These are phyloP conservation scores for Hybognathus amarus DNA, from an alignment of 2,797 vertebrate genomes.

Conservation along the genomic window DNA sequence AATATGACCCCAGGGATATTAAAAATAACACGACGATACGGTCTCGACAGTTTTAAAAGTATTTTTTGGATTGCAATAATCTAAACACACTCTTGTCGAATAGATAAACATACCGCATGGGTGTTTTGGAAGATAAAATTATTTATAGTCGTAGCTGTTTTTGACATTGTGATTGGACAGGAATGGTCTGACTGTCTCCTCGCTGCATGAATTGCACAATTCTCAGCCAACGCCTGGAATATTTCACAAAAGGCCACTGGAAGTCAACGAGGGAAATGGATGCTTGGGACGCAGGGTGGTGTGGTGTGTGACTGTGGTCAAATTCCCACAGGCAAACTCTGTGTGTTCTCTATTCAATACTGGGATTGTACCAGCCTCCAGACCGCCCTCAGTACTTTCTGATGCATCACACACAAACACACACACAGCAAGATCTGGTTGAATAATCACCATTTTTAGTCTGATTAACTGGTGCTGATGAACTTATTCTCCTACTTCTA, in stretches of 20 bases:
- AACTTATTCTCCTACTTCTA: background rate
- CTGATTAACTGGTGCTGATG: background rate
- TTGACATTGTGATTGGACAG: conserved; percentile 54
- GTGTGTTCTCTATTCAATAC: conserved; percentile 24
- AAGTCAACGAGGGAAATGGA: conserved; percentile 36
- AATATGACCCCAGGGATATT: conserved; percentile 32
- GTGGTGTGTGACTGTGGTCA: conserved; percentile 32
- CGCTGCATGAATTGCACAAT: conserved; percentile 61
- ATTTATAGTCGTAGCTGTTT: conserved; percentile 58
- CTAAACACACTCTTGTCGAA: background rate
- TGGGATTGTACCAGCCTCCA: background rate
- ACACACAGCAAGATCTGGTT: background rate
- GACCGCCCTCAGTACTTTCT: conserved; percentile 6
- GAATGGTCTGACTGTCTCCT: conserved; percentile 58
- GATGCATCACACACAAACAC: background rate
- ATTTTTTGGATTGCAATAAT: conserved; percentile 22
- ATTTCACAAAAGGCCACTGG: conserved; percentile 56
- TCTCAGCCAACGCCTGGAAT: conserved; percentile 72
- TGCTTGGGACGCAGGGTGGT: conserved; percentile 39
- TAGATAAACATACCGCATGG: background rate
- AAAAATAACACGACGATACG: conserved; percentile 35
- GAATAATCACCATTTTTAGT: background rate
- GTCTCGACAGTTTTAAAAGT: conserved; percentile 8
- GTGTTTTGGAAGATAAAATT: conserved; percentile 52
- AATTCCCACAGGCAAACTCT: conserved; percentile 33